Evolutionary conservation across 2,888 invertebrate species (phyloP).

Genomic region (Drosophila demipolita): DNA sequence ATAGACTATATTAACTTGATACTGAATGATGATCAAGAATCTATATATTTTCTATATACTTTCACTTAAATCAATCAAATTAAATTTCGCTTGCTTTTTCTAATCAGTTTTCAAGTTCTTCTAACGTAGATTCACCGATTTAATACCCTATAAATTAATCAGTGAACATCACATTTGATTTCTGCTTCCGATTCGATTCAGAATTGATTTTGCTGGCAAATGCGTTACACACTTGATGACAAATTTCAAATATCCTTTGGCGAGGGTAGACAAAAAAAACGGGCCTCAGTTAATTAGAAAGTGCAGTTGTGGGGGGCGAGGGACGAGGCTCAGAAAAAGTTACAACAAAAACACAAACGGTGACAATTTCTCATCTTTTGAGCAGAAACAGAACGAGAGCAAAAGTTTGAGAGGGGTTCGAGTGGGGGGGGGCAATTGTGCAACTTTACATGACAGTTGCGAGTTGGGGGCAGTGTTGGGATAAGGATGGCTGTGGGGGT

Average conservation of each 20-base stretch:
- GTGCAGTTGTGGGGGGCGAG: background rate
- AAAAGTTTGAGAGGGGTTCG: background rate
- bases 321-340: background rate
- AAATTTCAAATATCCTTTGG: background rate
- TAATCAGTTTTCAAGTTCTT: no score
- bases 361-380: conserved; percentile 70
- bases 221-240: background rate
- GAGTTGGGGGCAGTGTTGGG: conserved; percentile 2
- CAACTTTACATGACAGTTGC: conserved; percentile 40
- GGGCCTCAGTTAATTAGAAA: conserved; percentile 70
- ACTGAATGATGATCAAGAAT: background rate
- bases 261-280: background rate
- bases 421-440: conserved; percentile 57
- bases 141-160: background rate
- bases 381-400: conserved; percentile 26
- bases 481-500: background rate
- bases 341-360: conserved; percentile 55
- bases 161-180: background rate
- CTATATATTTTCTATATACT: background rate
- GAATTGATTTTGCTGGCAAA: background rate
- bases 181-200: background rate
- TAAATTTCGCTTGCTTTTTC: no score
- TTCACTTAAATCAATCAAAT: no score
- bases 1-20: background rate
- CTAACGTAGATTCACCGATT: no score